A percentile compares a stretch with the other conserved stretches of the same genome.
phyloP scores from a whole-genome alignment of 2,797 vertebrate genomes.

The Cyprinodon diabolis region DNA sequence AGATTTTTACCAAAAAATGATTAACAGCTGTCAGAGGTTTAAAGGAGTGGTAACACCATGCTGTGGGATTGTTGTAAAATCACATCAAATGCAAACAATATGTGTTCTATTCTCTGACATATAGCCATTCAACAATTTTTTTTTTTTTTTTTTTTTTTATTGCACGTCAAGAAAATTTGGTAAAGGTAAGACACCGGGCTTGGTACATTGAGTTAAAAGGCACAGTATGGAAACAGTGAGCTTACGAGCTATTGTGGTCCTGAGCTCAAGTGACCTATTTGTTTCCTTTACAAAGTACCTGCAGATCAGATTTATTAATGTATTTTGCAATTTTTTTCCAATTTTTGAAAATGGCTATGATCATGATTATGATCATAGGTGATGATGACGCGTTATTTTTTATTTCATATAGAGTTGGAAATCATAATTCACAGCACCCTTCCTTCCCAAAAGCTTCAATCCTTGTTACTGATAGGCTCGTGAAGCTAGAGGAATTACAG shows the following conservation, averaged over 20 bases:
- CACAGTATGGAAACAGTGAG: background rate
- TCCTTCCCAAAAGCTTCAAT: constrained; percentile 1
- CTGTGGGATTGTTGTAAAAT: no score
- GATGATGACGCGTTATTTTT: constrained; percentile 43
- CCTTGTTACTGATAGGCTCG: background rate
- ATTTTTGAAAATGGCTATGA: constrained; percentile 32
- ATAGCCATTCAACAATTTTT: background rate
- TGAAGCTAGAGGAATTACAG: background rate
- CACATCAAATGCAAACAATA: no score
- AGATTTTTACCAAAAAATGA: no score
- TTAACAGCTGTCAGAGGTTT: no score
- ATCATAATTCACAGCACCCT: constrained; percentile 10
- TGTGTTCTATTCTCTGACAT: no score
- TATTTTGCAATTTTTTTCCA: constrained; percentile 3
- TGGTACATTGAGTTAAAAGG: background rate
- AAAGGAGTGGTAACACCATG: no score
- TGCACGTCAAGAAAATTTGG: no score
- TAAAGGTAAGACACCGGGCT: background rate
- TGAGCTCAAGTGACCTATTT: background rate
- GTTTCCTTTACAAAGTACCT: constrained; percentile 14
- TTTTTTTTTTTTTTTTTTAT: background rate
- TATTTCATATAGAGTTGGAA: constrained; percentile 33
- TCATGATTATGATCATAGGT: constrained; percentile 17
- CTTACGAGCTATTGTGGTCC: background rate
- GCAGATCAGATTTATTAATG: constrained; percentile 14